A percentile compares a stretch with the other conserved stretches of the same genome.
Evolutionary conservation across 2,888 invertebrate genomes (phyloP).

Genomic region (Rhamphomyia laevipes): DNA sequence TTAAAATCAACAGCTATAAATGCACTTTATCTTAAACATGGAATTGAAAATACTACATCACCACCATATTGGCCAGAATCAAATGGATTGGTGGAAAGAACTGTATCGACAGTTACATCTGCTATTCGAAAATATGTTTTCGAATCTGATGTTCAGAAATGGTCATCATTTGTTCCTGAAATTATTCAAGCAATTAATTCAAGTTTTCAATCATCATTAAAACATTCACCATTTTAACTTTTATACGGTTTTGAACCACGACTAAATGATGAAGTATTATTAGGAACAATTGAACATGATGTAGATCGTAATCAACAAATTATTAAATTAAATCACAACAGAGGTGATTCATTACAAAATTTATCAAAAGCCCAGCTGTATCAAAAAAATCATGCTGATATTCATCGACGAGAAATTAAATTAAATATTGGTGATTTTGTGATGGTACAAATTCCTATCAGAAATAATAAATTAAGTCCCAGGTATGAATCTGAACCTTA

Average conservation of each 20-base stretch:
- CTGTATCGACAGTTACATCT: slow-evolving; percentile 1
- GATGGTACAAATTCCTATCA: neutral
- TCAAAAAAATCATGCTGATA: neutral
- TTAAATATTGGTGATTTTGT: neutral
- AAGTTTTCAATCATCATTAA: neutral
- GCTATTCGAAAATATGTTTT: slow-evolving; percentile 2
- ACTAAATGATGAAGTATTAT: neutral
- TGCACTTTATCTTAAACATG: neutral
- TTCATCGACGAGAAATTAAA: neutral
- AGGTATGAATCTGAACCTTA: neutral
- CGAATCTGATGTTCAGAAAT: neutral
- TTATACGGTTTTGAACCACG: slow-evolving; percentile 1
- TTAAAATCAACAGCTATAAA: neutral
- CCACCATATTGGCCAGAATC: slow-evolving; percentile 7
- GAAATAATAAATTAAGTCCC: neutral
- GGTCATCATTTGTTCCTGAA: slow-evolving; percentile 5
- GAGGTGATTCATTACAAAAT: neutral
- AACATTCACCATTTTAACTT: neutral
- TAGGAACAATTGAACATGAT: neutral
- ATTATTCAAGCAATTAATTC: slow-evolving; percentile 1
- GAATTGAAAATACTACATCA: neutral
- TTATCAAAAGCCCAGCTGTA: neutral
- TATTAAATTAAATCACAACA: neutral
- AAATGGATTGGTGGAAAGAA: slow-evolving; percentile 3
- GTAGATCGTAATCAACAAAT: neutral